Evolutionary conservation across 2,888 invertebrate genomes (phyloP), one percentile per base, ranked within the genome.

Genomic region (Eutolmus rufibarbis): DNA sequence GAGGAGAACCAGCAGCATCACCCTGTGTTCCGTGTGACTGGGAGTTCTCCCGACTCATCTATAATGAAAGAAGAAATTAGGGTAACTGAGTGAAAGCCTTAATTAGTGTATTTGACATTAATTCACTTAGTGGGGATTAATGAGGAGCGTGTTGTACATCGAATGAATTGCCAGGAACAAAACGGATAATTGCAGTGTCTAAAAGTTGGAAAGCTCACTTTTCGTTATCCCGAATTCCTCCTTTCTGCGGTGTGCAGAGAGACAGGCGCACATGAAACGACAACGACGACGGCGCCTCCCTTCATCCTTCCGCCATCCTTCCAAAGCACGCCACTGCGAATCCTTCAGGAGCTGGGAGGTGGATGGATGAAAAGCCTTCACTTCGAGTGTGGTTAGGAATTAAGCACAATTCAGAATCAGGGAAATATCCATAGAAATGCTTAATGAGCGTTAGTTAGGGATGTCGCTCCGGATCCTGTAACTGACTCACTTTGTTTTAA

Each of bases 61-160:
- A 81, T 81, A 81, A 81, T 89, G 89, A 89, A 89, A 89, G 89
- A 88, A 89, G 89, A 89, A 89, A 89, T 89, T 89, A 89, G 89
- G 89, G 89, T 89, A 89, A 89, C 89, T 89, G 89, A 89, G 89
- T 89, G 89, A 89, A 89, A 89, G 81, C 81, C 81, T 51, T 89
- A 89, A 89, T 89, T 89, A 89, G 89, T 89, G 89, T 89, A 89
- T 89, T 89, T 89, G 89, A 89, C 89, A 89, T 89, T 89, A 89
- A 89, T 89, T 89, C 89, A 89, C 89, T 89, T 89, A 89, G 89
- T 89, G 89, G 89, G 89, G 89, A 89, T 89, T 89, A 89, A 89
- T 89, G 89, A 89, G 89, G 87, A 87, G 87, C 77, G 57, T 78
- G 78, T 56, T 86, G 85, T 79, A 82, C 66, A 23, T 34, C 46